Evolutionary conservation across 2,888 invertebrate species (phyloP), one percentile per base, ranked within the genome.

Genomic region (Drosophila mayaguana): DNA sequence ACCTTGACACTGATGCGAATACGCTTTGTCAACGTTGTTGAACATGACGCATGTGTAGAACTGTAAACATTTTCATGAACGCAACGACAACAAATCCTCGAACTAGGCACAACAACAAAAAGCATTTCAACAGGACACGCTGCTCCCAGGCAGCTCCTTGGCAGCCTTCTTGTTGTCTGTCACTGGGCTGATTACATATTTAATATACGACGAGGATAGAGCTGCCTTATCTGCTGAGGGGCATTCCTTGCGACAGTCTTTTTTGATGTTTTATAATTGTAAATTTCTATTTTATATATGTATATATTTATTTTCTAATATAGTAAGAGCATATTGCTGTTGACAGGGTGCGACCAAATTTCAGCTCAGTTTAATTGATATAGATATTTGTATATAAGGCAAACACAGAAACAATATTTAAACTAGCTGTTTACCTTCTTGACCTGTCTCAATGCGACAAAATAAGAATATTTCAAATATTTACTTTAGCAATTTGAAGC

Each of bases 21-120:
- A 78, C 59, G 57, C 55, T 46, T 56, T 72, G 84, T 75, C 84
- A 78, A 75, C 79, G 71, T 51, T 62, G 72, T 72, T 69, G 54
- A 50, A 22, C 32, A 22, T 43, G 42, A 48, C 28, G 61, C 66
- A 63, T 72, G 66, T 76, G 60, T 56, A 54, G 46, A 71, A 62
- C 53, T 75, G 65, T 69, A 57, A 55, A 28, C 46, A 46, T 45
- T 28, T 36, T 46, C 22, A 20, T n/a, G 11, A 28, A 43, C 32
- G 11, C 45, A 43, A n/a, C 59, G 18, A 25, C 45, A 22, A 45
- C 42, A 51, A 20, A 20, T 12, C n/a, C 18, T 25, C 18, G 9
- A 45, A 38, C 34, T 46, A 50, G 11, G 22, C 45, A 18, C 36
- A n/a, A 28, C 25, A 28, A 50, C 18, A 42, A 56, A 16, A 57